A percentile compares a stretch with the other conserved stretches of the same genome.
These are phyloP conservation scores for Seladonia tumulorum DNA, from an alignment of 2,888 invertebrate species.

Conservation along the genomic window DNA sequence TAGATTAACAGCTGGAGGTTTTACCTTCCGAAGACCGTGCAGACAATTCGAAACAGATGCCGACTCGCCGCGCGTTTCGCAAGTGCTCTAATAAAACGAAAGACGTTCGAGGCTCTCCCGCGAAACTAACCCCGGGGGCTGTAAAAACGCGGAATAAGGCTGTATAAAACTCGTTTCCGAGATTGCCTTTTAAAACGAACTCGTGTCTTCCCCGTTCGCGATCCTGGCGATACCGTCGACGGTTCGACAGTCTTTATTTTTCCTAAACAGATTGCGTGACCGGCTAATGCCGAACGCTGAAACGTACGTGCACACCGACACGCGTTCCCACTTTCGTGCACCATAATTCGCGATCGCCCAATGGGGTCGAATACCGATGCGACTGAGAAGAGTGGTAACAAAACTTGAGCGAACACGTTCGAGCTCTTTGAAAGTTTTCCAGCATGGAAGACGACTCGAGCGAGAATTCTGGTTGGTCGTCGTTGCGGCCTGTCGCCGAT, in stretches of 20 bases:
- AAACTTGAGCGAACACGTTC: neutral
- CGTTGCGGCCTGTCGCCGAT: conserved; percentile 37
- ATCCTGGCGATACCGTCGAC: conserved; percentile 31
- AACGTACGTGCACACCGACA: neutral
- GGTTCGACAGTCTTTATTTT: conserved; percentile 53
- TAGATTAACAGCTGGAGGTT: neutral
- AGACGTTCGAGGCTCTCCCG: conserved; percentile 57
- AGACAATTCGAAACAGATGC: conserved; percentile 28
- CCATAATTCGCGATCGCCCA: conserved; percentile 16
- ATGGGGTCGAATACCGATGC: neutral
- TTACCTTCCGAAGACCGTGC: conserved; percentile 3
- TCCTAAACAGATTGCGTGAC: conserved; percentile 42
- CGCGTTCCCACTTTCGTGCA: conserved; percentile 20
- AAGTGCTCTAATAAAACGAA: conserved; percentile 48
- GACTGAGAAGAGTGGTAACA: neutral
- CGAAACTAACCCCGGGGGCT: conserved; percentile 56
- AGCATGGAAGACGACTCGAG: neutral
- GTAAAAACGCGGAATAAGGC: conserved; percentile 53
- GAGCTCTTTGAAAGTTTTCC: too few relatives aligned
- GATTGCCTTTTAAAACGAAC: conserved; percentile 43
- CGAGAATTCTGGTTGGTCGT: conserved; percentile 28
- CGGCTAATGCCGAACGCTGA: conserved; percentile 34
- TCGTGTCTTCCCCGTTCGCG: conserved; percentile 22
- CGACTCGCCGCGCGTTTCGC: conserved; percentile 36
- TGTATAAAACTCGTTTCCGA: conserved; percentile 56